Percentiles rank a stretch among this genome's conserved stretches.
Conservation (phyloP, 1,140 invertebrate species). For the Drosophila micromelanica region DNA sequence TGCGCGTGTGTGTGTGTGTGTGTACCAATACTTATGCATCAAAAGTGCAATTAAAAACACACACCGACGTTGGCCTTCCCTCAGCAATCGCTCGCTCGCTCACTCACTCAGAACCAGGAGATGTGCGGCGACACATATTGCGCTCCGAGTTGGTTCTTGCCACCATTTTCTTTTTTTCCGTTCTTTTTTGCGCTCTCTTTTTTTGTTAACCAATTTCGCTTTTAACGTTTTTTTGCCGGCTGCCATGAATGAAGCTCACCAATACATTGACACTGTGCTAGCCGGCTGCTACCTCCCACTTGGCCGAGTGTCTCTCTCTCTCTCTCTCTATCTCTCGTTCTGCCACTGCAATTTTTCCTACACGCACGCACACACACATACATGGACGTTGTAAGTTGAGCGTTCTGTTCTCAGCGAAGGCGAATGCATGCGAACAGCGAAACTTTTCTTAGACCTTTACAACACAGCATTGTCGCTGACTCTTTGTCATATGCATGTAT, state of each 20-base stretch:
- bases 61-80: slow-evolving; percentile 60
- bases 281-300: slow-evolving; percentile 62
- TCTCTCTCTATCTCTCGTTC: slow-evolving; percentile 22
- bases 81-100: slow-evolving; percentile 22
- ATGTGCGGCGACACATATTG: slow-evolving; percentile 43
- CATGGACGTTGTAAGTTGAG: slow-evolving; percentile 35
- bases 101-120: slow-evolving; percentile 47
- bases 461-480: slow-evolving; percentile 39
- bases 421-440: slow-evolving; percentile 41
- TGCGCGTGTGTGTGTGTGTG: slow-evolving; percentile 41
- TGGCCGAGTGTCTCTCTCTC: slow-evolving; percentile 33
- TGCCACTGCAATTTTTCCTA: slow-evolving; percentile 57
- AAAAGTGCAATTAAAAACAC: slow-evolving; percentile 75
- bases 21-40: slow-evolving; percentile 15
- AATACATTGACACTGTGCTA: slow-evolving; percentile 39
- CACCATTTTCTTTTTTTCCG: slow-evolving; percentile 71
- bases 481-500: slow-evolving; percentile 31
- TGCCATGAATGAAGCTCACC: slow-evolving; percentile 76
- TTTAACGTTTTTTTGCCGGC: slow-evolving; percentile 80
- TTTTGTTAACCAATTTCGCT: slow-evolving; percentile 76
- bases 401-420: slow-evolving; percentile 49
- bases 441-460: slow-evolving; percentile 62
- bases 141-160: slow-evolving; percentile 51
- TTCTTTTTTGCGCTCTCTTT: slow-evolving; percentile 25
- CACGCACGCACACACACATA: slow-evolving; percentile 21